Conservation (phyloP, 2,888 invertebrate species). For the Ophraella communa region DNA sequence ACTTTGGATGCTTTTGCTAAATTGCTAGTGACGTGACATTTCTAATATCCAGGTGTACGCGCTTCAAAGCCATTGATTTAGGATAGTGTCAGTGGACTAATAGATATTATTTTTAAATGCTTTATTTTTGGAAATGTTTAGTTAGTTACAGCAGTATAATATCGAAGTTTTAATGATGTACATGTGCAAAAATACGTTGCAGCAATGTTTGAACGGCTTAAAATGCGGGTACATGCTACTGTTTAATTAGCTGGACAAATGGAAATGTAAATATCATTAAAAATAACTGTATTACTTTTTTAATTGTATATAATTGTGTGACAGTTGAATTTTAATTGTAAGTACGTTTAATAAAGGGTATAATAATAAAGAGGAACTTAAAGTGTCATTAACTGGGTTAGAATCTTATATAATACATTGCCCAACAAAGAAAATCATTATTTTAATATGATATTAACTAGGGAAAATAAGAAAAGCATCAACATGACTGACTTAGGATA, state of each 20-base stretch:
- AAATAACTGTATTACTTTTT: not conserved
- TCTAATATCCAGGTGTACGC: slow-evolving; percentile 10
- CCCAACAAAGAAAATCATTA: too few relatives aligned
- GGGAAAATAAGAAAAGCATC: too few relatives aligned
- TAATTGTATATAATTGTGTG: not conserved
- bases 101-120: not conserved
- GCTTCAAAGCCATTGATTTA: not conserved
- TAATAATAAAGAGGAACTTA: too few relatives aligned
- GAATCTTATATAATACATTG: too few relatives aligned
- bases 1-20: slow-evolving; percentile 3
- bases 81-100: not conserved
- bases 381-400: too few relatives aligned
- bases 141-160: too few relatives aligned
- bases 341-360: not conserved
- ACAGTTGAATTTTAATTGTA: not conserved
- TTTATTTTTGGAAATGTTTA: too few relatives aligned
- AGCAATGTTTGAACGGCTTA: not conserved
- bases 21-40: slow-evolving; percentile 9
- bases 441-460: too few relatives aligned
- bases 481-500: too few relatives aligned
- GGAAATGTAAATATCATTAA: not conserved
- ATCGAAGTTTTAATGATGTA: too few relatives aligned
- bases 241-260: not conserved
- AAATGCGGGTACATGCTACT: not conserved
- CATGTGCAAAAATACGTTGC: too few relatives aligned